Evolutionary conservation across 2,888 invertebrate genomes (phyloP).

Genomic region (Yponomeuta cagnagella): DNA sequence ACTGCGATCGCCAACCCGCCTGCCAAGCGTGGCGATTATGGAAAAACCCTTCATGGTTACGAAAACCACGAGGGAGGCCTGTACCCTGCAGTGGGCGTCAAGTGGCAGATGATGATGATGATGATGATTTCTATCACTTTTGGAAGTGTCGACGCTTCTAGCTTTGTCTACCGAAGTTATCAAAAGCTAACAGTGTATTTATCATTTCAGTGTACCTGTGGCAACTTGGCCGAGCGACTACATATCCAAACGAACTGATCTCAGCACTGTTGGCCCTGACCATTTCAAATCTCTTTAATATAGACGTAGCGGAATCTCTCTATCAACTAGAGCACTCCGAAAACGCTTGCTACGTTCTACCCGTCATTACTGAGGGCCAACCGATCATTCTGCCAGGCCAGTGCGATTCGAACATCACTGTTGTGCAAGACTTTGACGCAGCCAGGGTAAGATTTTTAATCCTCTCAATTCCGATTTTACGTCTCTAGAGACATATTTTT

Average conservation of each 20-base stretch:
- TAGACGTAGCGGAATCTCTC: slow-evolving; percentile 23
- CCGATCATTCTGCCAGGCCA: slow-evolving; percentile 48
- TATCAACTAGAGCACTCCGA: slow-evolving; percentile 36
- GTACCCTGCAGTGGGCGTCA: too few relatives aligned
- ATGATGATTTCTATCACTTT: too few relatives aligned
- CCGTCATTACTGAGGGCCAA: slow-evolving; percentile 39
- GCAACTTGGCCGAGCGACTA: slow-evolving; percentile 37
- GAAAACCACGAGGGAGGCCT: too few relatives aligned
- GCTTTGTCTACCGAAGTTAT: too few relatives aligned
- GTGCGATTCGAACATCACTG: slow-evolving; percentile 40
- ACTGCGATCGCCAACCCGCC: too few relatives aligned
- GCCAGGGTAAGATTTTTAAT: slow-evolving; percentile 37
- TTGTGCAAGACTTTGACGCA: slow-evolving; percentile 40
- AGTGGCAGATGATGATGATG: too few relatives aligned
- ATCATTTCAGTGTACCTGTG: slow-evolving; percentile 49
- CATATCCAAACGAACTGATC: slow-evolving; percentile 28
- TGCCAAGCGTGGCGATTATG: too few relatives aligned
- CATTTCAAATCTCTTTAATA: slow-evolving; percentile 28
- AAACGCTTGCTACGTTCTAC: slow-evolving; percentile 41
- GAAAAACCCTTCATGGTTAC: too few relatives aligned
- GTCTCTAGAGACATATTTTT: too few relatives aligned
- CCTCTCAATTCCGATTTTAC: not conserved
- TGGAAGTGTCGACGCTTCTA: too few relatives aligned
- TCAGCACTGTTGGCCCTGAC: slow-evolving; percentile 31
- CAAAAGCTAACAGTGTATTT: not conserved